Evolutionary conservation across 2,888 invertebrate species (phyloP).

Genomic region (Arctia plantaginis): DNA sequence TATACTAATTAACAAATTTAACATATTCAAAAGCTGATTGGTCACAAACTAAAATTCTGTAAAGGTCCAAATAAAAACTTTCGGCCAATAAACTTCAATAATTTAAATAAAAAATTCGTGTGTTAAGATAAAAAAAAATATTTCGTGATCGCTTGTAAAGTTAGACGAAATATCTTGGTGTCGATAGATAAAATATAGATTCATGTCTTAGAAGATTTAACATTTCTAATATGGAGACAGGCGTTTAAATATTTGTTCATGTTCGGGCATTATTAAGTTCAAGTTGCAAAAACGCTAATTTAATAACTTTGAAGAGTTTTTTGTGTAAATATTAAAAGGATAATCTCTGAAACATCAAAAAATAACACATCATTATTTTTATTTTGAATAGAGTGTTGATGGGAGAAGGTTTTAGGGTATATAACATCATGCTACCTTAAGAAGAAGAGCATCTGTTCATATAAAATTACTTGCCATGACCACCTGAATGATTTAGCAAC

Average conservation of each 20-base stretch:
- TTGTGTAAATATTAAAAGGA: too few species aligned
- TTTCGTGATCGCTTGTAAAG: background rate
- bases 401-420: background rate
- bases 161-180: background rate
- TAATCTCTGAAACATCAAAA: too few species aligned
- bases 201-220: background rate
- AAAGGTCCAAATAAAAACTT: slow-evolving; percentile 3
- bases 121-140: slow-evolving; percentile 3
- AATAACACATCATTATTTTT: too few species aligned
- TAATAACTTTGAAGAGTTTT: background rate
- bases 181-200: background rate
- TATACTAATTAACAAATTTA: slow-evolving; percentile 14
- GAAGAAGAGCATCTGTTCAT: too few species aligned
- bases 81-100: background rate
- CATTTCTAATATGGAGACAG: background rate
- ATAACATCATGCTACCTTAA: too few species aligned
- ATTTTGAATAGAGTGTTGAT: too few species aligned
- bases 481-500: too few species aligned
- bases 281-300: background rate
- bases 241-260: background rate
- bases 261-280: background rate
- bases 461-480: too few species aligned
- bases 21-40: slow-evolving; percentile 14
- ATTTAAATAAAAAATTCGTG: slow-evolving; percentile 7
- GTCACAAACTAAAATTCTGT: slow-evolving; percentile 3